A percentile compares a stretch with the other conserved stretches of the same genome.
These are phyloP conservation scores for Glyphotaelius pellucidus DNA, from an alignment of 2,888 invertebrate species.

Conservation along the genomic window DNA sequence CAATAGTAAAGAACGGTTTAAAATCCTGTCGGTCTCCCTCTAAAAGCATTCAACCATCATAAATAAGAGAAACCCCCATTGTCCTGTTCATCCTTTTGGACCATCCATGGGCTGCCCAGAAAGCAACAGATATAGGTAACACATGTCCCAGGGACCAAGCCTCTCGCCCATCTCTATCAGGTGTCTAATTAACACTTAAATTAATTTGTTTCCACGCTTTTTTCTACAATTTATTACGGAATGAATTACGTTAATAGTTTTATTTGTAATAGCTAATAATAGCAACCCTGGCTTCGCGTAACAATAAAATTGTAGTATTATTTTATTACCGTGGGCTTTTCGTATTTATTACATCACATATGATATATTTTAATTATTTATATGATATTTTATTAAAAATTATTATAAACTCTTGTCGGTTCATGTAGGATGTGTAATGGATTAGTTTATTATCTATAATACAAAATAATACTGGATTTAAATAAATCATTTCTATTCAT, in stretches of 20 bases:
- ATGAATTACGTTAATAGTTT: constrained; percentile 19
- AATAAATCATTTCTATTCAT: neutral
- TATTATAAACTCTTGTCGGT: neutral
- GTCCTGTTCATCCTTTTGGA: constrained; percentile 34
- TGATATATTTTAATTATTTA: neutral
- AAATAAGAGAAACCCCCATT: constrained; percentile 24
- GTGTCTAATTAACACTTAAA: constrained; percentile 42
- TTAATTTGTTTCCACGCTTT: constrained; percentile 46
- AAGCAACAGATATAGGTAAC: neutral
- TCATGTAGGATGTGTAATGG: neutral
- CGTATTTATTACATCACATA: neutral
- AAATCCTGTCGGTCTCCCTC: constrained; percentile 28
- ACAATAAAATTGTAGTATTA: neutral
- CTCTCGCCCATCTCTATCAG: constrained; percentile 11
- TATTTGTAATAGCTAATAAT: neutral
- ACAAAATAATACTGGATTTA: neutral
- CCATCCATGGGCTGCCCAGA: neutral
- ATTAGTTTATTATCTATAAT: neutral
- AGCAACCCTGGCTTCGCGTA: neutral
- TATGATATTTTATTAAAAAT: neutral
- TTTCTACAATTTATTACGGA: constrained; percentile 6
- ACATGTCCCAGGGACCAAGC: neutral
- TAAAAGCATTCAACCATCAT: constrained; percentile 34
- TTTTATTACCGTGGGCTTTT: neutral
- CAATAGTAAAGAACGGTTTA: constrained; percentile 27